phyloP scores from a whole-genome alignment of 2,888 invertebrate genomes.

The Agapostemon virescens region DNA sequence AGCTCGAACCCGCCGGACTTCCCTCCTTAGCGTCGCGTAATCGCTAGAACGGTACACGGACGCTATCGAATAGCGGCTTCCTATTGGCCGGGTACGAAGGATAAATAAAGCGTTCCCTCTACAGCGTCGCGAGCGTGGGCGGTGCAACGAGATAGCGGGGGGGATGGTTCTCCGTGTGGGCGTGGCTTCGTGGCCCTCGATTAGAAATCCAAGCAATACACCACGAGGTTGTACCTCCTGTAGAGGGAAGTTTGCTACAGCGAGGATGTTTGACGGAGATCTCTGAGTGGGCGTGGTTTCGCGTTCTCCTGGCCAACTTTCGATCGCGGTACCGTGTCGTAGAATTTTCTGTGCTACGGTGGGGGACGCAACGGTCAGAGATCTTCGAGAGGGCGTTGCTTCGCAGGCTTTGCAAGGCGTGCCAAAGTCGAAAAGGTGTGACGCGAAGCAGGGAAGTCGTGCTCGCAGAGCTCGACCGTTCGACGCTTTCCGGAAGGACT shows the following conservation, averaged over 20 bases:
- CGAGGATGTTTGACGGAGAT: not conserved
- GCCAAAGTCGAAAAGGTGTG: not conserved
- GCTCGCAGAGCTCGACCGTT: not conserved
- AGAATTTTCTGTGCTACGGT: too few relatives aligned
- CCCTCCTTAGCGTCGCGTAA: not conserved
- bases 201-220: not conserved
- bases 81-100: not conserved
- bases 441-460: not conserved
- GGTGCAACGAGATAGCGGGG: not conserved
- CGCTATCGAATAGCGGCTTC: not conserved
- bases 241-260: not conserved
- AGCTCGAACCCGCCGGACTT: not conserved
- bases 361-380: too few relatives aligned
- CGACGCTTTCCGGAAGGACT: not conserved
- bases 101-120: not conserved
- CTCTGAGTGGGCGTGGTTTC: not conserved
- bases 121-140: not conserved
- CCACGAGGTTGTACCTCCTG: not conserved
- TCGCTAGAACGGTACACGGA: not conserved
- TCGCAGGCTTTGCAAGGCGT: not conserved
- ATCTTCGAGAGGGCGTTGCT: too few relatives aligned
- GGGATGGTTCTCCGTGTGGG: not conserved
- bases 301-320: too few relatives aligned
- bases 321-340: not conserved
- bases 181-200: not conserved